These are phyloP conservation scores for Saguinus imperator DNA, from an alignment of 2,113 vertebrate genomes.

Conservation along the genomic window DNA sequence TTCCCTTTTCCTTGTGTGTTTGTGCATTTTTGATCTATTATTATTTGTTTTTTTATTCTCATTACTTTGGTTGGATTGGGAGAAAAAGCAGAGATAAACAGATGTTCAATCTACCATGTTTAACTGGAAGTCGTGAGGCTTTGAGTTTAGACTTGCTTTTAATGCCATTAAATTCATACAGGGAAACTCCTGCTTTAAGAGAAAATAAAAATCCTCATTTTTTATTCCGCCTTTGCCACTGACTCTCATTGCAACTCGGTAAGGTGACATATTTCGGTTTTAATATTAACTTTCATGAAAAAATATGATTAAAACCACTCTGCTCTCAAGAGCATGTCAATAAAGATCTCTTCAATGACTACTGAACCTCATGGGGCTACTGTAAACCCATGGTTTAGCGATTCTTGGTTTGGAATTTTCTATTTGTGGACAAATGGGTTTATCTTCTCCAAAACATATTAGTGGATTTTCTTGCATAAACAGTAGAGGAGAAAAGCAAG, in stretches of 20 bases:
- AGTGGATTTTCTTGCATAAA: conserved; percentile 66
- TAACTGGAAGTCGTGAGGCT: conserved; percentile 44
- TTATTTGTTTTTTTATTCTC: conserved; percentile 7
- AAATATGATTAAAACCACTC: conserved; percentile 58
- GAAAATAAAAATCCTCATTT: conserved; percentile 41
- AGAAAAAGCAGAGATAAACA: conserved; percentile 60
- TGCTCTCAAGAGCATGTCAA: not conserved
- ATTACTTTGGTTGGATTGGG: conserved; percentile 45
- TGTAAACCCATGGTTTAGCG: conserved; percentile 51
- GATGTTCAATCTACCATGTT: conserved; percentile 41
- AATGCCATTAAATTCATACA: conserved; percentile 35
- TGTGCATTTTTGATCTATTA: conserved; percentile 29
- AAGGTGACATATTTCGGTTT: conserved; percentile 48
- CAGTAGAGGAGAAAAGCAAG: conserved; percentile 36
- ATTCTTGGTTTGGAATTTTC: conserved; percentile 46
- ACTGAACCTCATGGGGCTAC: not conserved
- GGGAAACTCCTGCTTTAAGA: not conserved
- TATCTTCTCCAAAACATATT: conserved; percentile 58
- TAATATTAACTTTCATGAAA: conserved; percentile 64
- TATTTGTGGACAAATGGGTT: conserved; percentile 59
- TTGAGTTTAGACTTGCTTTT: conserved; percentile 45
- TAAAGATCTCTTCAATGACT: not conserved
- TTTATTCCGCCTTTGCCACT: conserved; percentile 29
- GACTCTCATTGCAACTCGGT: not conserved
- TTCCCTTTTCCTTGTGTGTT: conserved; percentile 12